Base-by-base conservation (phyloP, 2,113 vertebrate genomes). In the Eurypyga helias region DNA sequence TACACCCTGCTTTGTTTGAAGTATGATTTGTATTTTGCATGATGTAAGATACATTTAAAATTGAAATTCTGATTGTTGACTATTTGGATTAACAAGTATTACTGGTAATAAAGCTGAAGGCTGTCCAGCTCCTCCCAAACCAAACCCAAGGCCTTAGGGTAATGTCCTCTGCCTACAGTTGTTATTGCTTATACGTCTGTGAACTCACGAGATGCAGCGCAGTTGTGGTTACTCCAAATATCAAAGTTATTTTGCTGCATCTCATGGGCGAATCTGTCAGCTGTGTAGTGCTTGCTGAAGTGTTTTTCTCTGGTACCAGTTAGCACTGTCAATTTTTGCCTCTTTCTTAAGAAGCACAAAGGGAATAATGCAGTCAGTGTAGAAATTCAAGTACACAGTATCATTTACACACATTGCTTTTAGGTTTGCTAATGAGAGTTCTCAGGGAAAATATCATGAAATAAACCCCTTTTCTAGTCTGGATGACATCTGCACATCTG, bases 11-110 rank as follows among this genome's bases (percentile, higher is more conserved):
- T 0, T 77, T 81, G 17, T 89, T 90, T 92, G 67, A 65, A 81
- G 54, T 62, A 24, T 67, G 9, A 31, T 79, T 94, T 87, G 17
- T 61, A 21, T 94, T 93, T 96, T 91, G 18, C 73, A 38, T 64
- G 25, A 57, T 64, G 48, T 45, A 54, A 86, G 48, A 17, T 17
- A 7, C 11, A 79, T 82, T 82, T 93, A 33, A 91, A 92, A 84
- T 64, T 34, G 18, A 48, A 89, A 90, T 91, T 87, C 45, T 60
- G 33, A 45, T 87, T 89, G 89, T 79, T 45, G 87, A 1, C 65
- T 95, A 5, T 91, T 96, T 76, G 61, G 80, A 81, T 92, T 91
- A 91, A 82, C 93, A 91, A 91, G 91, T 95, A 93, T 91, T 94
- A 76, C 96, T 76, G 75, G 93, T 91, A 84, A 52, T 21, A 21